These are phyloP conservation scores for Brienomyrus longianalis DNA, from an alignment of 2,113 vertebrate species.

Conservation along the genomic window DNA sequence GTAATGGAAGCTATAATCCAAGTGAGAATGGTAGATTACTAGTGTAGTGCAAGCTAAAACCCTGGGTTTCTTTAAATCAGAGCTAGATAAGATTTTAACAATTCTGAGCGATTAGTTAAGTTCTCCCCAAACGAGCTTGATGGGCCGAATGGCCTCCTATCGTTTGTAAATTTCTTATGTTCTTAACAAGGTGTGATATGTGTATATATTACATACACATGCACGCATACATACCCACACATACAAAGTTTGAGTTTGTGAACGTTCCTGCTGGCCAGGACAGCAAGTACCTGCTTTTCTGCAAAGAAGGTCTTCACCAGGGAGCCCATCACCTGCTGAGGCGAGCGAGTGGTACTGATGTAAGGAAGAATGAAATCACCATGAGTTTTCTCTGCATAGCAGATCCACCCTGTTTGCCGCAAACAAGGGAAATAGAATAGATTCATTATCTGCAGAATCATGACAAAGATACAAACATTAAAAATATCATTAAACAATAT, in stretches of 20 bases:
- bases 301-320: constrained; percentile 82
- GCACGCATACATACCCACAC: not conserved
- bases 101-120: no score
- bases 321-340: constrained; percentile 93
- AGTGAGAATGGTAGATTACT: no score
- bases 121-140: no score
- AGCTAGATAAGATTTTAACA: no score
- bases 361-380: constrained; percentile 80
- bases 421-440: not conserved
- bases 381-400: constrained; percentile 94
- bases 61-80: no score
- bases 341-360: constrained; percentile 84
- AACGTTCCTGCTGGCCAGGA: not conserved
- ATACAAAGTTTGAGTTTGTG: not conserved
- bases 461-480: not conserved
- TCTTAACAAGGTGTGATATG: not conserved
- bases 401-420: constrained; percentile 81
- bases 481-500: not conserved
- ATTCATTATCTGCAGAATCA: not conserved
- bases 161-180: no score
- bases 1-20: no score
- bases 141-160: no score
- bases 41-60: no score
- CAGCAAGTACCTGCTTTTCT: constrained; percentile 65
- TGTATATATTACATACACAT: not conserved